Percentiles rank a stretch among this genome's conserved stretches.
Evolutionary conservation across 2,113 vertebrate genomes (phyloP).

Genomic region (Pyrgilauda ruficollis): DNA sequence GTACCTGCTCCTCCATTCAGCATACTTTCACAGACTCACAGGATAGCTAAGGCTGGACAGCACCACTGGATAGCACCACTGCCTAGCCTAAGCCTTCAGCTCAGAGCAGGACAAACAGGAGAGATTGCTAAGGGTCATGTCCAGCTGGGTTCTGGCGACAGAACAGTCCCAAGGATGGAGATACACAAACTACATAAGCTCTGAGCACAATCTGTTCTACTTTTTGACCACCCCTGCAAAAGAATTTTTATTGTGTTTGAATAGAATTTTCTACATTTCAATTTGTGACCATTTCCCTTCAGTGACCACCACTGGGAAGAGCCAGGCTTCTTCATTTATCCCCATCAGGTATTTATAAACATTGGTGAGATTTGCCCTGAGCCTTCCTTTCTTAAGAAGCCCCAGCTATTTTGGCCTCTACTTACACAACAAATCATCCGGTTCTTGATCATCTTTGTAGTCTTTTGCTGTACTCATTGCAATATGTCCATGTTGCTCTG

Average conservation of each 20-base stretch:
- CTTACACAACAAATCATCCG: neutral
- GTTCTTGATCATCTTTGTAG: neutral
- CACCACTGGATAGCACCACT: neutral
- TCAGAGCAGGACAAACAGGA: neutral
- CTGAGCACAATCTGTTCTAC: neutral
- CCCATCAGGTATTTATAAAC: neutral
- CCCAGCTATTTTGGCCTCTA: neutral
- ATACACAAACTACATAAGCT: neutral
- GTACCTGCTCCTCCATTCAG: neutral
- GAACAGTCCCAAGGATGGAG: neutral
- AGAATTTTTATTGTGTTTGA: neutral
- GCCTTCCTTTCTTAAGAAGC: neutral
- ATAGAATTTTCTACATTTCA: neutral
- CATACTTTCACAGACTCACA: neutral
- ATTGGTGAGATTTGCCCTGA: neutral
- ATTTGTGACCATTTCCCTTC: neutral
- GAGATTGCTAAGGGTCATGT: neutral
- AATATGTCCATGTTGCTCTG: neutral
- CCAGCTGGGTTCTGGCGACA: neutral
- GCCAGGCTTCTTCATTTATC: neutral
- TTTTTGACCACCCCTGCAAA: neutral
- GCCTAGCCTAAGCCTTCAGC: neutral
- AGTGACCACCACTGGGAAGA: neutral
- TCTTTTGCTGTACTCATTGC: neutral
- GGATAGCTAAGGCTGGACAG: neutral